phyloP scores from a whole-genome alignment of 1,140 invertebrate species.

The Calycopis cecrops region DNA sequence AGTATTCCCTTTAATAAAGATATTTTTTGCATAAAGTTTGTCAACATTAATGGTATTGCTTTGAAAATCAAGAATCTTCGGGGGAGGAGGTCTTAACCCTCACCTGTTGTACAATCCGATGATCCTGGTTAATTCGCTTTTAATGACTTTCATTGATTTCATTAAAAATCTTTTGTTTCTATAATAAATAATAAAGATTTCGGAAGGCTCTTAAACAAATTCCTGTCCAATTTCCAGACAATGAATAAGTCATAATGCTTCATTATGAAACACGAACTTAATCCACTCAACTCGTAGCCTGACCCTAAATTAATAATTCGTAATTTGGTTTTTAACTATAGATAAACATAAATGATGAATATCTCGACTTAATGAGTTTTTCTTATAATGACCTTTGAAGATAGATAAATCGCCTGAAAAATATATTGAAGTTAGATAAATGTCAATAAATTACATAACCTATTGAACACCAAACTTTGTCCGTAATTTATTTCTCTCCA shows the following conservation, averaged over 20 bases:
- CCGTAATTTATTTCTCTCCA: too few relatives aligned
- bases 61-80: too few relatives aligned
- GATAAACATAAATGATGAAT: slow-evolving; percentile 52
- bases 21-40: too few relatives aligned
- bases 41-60: too few relatives aligned
- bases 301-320: too few relatives aligned
- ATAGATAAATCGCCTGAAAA: slow-evolving; percentile 3
- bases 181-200: slow-evolving; percentile 52
- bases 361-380: slow-evolving; percentile 23
- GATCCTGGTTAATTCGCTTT: background rate
- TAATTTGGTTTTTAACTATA: too few relatives aligned
- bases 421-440: too few relatives aligned
- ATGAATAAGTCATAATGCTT: slow-evolving; percentile 67
- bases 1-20: too few relatives aligned
- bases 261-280: slow-evolving; percentile 60
- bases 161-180: slow-evolving; percentile 37
- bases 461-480: too few relatives aligned
- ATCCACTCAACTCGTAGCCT: too few relatives aligned
- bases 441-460: too few relatives aligned
- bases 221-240: slow-evolving; percentile 47
- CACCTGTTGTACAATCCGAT: background rate
- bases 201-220: slow-evolving; percentile 44
- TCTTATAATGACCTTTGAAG: slow-evolving; percentile 14
- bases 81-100: too few relatives aligned
- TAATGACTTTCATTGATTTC: background rate